These are phyloP conservation scores for Chalcis sispes DNA, from an alignment of 2,888 invertebrate genomes.

Conservation along the genomic window DNA sequence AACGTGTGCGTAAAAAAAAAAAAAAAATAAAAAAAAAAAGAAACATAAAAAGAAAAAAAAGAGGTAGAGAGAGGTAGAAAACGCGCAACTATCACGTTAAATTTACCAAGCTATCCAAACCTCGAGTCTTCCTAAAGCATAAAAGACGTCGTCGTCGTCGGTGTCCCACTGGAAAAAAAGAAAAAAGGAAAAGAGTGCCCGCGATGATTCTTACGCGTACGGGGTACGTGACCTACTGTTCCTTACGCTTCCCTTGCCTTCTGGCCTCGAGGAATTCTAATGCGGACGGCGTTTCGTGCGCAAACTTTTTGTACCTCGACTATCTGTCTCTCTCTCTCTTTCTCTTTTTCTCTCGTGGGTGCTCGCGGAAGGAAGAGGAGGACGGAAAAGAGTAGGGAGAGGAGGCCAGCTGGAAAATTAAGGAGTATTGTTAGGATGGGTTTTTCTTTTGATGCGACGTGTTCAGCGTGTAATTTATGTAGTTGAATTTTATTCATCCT, in stretches of 20 bases:
- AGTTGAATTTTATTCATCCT: no score
- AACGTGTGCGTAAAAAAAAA: neutral
- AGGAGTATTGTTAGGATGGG: conserved; percentile 7
- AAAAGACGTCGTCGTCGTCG: neutral
- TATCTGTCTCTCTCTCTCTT: neutral
- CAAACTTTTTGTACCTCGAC: neutral
- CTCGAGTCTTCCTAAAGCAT: neutral
- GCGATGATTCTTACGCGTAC: conserved; percentile 49
- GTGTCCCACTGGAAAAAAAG: conserved; percentile 3
- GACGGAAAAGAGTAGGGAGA: neutral
- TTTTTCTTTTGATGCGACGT: neutral
- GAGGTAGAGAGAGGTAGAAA: neutral
- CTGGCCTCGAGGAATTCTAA: conserved; percentile 41
- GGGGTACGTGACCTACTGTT: conserved; percentile 21
- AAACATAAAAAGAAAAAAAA: neutral
- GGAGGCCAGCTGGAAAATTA: conserved; percentile 11
- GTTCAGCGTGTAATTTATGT: conserved; percentile 14
- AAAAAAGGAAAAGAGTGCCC: neutral
- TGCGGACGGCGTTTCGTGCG: conserved; percentile 2
- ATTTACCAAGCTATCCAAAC: conserved; percentile 27
- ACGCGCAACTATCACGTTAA: conserved; percentile 6
- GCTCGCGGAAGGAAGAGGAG: no score
- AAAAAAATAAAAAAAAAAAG: neutral
- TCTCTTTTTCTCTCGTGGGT: neutral
- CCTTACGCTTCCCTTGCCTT: conserved; percentile 18